phyloP scores from a whole-genome alignment of 2,113 vertebrate genomes.

The Columba janthina region DNA sequence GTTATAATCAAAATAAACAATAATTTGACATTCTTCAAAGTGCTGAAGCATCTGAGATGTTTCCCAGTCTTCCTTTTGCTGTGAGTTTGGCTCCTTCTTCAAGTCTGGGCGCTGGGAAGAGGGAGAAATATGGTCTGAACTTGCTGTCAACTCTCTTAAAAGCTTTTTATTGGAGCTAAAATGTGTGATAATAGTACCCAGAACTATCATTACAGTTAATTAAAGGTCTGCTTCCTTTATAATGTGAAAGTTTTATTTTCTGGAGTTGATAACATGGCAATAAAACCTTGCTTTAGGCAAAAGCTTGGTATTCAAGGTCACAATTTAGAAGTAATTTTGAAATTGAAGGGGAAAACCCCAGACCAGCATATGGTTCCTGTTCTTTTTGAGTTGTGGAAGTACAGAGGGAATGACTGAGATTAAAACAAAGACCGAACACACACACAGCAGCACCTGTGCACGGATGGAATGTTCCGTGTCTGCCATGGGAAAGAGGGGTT shows the following conservation, averaged over 20 bases:
- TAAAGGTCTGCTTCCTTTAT: slow-evolving; percentile 55
- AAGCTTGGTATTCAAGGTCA: slow-evolving; percentile 43
- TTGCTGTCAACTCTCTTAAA: slow-evolving; percentile 37
- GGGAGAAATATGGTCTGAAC: slow-evolving; percentile 39
- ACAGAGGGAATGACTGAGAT: neutral
- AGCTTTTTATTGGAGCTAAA: slow-evolving; percentile 18
- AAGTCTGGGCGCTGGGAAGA: neutral
- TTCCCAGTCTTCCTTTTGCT: neutral
- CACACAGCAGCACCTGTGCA: neutral
- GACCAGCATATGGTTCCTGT: neutral
- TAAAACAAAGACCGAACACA: neutral
- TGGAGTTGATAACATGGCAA: slow-evolving; percentile 22
- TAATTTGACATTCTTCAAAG: neutral
- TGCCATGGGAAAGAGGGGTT: neutral
- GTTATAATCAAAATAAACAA: neutral
- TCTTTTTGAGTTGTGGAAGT: neutral
- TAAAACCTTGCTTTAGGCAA: slow-evolving; percentile 46
- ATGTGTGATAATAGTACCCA: slow-evolving; percentile 47
- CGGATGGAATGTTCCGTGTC: no score
- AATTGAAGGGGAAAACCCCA: slow-evolving; percentile 7
- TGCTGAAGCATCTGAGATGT: accelerated
- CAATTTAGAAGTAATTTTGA: slow-evolving; percentile 30
- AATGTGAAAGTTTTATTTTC: slow-evolving; percentile 36
- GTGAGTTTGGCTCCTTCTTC: neutral
- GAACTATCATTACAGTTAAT: slow-evolving; percentile 65